Percentiles rank a stretch among this genome's conserved stretches.
Evolutionary conservation across 2,113 vertebrate genomes (phyloP).

Genomic region (Sakesphorus luctuosus): DNA sequence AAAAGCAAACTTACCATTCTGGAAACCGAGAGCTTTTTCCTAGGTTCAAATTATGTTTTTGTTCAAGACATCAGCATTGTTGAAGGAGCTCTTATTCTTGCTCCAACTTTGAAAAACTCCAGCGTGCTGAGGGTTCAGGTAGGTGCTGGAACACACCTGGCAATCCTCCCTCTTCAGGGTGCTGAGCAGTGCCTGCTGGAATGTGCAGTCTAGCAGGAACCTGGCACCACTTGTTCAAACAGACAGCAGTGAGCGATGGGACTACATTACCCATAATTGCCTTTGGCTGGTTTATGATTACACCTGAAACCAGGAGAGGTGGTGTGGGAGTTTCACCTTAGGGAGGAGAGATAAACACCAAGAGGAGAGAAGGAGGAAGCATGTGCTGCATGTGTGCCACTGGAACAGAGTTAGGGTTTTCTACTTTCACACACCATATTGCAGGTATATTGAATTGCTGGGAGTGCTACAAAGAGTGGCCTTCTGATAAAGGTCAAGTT

Average conservation of each 20-base stretch:
- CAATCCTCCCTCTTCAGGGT: not conserved
- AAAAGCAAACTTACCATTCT: constrained; percentile 66
- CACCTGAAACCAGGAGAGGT: constrained; percentile 71
- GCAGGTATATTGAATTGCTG: not conserved
- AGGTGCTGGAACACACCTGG: constrained; percentile 29
- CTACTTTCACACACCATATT: not conserved
- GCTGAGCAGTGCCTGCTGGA: constrained; percentile 52
- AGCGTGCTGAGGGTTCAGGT: not conserved
- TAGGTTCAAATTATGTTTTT: not conserved
- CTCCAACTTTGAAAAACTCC: not conserved
- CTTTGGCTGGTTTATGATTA: not conserved
- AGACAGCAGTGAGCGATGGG: not conserved
- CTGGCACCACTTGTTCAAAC: not conserved
- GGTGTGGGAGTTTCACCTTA: constrained; percentile 61
- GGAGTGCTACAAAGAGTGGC: not conserved
- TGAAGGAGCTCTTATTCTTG: not conserved
- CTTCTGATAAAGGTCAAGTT: not conserved
- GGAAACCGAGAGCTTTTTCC: not conserved
- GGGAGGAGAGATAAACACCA: not conserved
- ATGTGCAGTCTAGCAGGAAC: constrained; percentile 52
- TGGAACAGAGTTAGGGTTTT: not conserved
- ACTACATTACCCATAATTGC: constrained; percentile 77
- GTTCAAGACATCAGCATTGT: constrained; percentile 7
- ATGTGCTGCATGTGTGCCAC: not conserved
- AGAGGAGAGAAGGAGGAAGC: not conserved